Evolutionary conservation across 2,888 invertebrate genomes (phyloP).

Genomic region (Baronia brevicornis): DNA sequence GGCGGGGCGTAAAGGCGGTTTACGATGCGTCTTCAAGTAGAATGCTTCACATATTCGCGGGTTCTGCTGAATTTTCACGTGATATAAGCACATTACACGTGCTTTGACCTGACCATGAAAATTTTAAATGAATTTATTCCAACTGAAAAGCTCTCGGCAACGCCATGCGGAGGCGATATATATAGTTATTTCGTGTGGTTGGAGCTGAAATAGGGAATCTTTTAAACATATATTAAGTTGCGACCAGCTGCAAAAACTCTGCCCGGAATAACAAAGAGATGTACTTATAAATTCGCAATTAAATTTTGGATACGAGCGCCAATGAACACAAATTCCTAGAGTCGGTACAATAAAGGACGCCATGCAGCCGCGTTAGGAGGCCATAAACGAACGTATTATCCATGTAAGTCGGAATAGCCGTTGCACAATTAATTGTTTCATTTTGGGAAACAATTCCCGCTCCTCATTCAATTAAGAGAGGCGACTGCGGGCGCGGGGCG

Average conservation of each 20-base stretch:
- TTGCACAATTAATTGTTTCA: constrained; percentile 77
- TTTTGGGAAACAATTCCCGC: constrained; percentile 77
- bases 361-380: constrained; percentile 74
- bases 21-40: constrained; percentile 70
- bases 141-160: constrained; percentile 40
- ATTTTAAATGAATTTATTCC: constrained; percentile 59
- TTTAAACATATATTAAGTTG: constrained; percentile 43
- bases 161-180: constrained; percentile 27
- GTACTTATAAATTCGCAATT: constrained; percentile 71
- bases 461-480: constrained; percentile 77
- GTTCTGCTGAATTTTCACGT: constrained; percentile 55
- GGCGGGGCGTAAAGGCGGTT: constrained; percentile 69
- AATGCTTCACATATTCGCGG: constrained; percentile 66
- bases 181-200: constrained; percentile 25
- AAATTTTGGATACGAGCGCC: constrained; percentile 72
- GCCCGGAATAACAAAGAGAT: constrained; percentile 54
- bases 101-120: constrained; percentile 70
- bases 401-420: constrained; percentile 76
- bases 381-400: constrained; percentile 76
- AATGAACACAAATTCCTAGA: constrained; percentile 75
- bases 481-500: constrained; percentile 56
- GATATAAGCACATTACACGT: constrained; percentile 64
- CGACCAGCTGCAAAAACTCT: constrained; percentile 61
- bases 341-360: constrained; percentile 73
- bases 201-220: constrained; percentile 29